These are phyloP conservation scores for Trichechus manatus DNA, from an alignment of 2,113 vertebrate genomes.

Conservation along the genomic window DNA sequence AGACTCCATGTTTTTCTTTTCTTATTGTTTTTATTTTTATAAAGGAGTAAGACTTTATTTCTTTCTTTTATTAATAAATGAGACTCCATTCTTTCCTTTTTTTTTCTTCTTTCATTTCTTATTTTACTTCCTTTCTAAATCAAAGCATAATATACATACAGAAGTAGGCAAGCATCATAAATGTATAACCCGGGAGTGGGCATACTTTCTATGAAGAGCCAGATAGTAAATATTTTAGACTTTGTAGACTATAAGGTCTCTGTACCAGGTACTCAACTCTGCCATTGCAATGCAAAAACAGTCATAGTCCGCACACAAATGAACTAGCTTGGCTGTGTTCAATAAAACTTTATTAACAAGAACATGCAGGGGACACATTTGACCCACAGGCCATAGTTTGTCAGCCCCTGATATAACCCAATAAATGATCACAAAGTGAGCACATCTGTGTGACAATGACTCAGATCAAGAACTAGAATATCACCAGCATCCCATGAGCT, in stretches of 20 bases:
- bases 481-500: neutral
- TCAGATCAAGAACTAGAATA: neutral
- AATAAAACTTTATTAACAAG: neutral
- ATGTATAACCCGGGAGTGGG: neutral
- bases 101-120: neutral
- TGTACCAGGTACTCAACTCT: neutral
- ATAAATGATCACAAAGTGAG: neutral
- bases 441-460: neutral
- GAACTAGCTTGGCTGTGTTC: neutral
- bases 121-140: neutral
- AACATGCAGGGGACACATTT: no score
- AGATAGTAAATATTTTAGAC: neutral
- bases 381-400: neutral
- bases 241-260: neutral
- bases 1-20: neutral
- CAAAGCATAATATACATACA: neutral
- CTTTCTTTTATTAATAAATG: neutral
- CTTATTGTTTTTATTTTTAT: neutral
- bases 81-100: neutral
- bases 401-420: neutral
- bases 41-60: neutral
- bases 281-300: neutral
- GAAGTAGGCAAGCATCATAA: neutral
- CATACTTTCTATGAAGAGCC: neutral
- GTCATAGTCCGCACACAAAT: neutral